These are phyloP conservation scores for Emys orbicularis DNA, from an alignment of 2,797 vertebrate species.

Conservation along the genomic window DNA sequence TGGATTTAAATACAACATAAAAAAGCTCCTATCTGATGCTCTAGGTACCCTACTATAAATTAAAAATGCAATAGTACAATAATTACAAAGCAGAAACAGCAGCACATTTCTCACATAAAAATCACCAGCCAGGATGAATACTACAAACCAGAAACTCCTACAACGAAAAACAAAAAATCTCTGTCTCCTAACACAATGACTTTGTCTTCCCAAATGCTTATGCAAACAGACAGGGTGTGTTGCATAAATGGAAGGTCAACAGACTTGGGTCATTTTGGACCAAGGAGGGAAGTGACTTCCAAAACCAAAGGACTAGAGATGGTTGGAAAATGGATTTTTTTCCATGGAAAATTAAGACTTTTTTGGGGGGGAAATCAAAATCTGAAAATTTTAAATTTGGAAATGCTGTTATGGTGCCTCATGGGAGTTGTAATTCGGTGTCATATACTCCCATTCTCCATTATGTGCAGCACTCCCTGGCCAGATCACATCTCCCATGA, in stretches of 20 bases:
- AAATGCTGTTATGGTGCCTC: background rate
- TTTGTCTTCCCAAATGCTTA: background rate
- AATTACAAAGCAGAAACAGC: background rate
- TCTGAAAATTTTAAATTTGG: background rate
- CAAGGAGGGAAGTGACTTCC: background rate
- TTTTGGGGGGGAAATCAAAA: background rate
- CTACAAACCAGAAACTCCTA: background rate
- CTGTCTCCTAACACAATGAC: fast-evolving
- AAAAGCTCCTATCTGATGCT: background rate
- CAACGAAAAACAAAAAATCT: background rate
- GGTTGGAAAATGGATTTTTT: background rate
- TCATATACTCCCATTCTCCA: background rate
- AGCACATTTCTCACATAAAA: background rate
- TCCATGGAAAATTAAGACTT: background rate
- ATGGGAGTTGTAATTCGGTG: background rate
- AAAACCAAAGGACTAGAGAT: background rate
- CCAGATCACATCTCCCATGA: background rate
- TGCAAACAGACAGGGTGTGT: background rate
- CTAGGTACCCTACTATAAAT: background rate
- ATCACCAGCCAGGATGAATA: background rate
- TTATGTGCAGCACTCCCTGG: slow-evolving; percentile 26
- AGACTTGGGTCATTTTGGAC: background rate
- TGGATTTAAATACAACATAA: slow-evolving; percentile 17
- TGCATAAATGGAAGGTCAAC: background rate
- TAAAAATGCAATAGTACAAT: background rate